Percentiles rank a stretch among this genome's conserved stretches.
Conservation (phyloP, 2,888 invertebrate species). For the Metalampra italica region DNA sequence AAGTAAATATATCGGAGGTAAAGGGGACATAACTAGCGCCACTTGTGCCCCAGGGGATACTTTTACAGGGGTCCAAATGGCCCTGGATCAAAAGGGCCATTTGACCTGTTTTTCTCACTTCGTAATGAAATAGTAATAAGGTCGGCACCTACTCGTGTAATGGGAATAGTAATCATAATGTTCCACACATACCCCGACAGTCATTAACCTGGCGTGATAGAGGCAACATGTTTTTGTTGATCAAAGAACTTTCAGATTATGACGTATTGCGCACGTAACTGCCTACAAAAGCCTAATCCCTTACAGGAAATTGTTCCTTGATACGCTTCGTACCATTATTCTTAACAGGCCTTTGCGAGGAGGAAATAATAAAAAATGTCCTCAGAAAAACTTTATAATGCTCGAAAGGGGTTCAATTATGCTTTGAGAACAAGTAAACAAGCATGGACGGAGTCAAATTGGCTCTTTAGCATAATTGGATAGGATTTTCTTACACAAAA, state of each 20-base stretch:
- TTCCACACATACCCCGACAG: neutral
- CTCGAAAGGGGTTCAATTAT: conserved; percentile 43
- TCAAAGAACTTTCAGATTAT: neutral
- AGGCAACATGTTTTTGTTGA: neutral
- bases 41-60: no score
- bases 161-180: neutral
- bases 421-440: conserved; percentile 51
- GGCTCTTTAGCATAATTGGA: conserved; percentile 57
- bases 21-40: no score
- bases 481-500: conserved; percentile 40
- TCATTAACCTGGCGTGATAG: neutral
- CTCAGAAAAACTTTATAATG: conserved; percentile 31
- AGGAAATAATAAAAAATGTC: conserved; percentile 38
- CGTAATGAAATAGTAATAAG: no score
- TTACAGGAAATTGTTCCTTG: conserved; percentile 59
- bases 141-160: neutral
- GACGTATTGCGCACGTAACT: conserved; percentile 8
- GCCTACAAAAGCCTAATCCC: conserved; percentile 39
- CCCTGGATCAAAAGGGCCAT: no score
- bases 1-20: no score
- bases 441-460: conserved; percentile 41
- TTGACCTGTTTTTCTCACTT: no score
- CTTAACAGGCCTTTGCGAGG: conserved; percentile 19
- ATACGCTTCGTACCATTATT: conserved; percentile 48
- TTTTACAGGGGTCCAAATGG: no score